Evolutionary conservation across 1,140 invertebrate species (phyloP).

Genomic region (Pectinophora gossypiella): DNA sequence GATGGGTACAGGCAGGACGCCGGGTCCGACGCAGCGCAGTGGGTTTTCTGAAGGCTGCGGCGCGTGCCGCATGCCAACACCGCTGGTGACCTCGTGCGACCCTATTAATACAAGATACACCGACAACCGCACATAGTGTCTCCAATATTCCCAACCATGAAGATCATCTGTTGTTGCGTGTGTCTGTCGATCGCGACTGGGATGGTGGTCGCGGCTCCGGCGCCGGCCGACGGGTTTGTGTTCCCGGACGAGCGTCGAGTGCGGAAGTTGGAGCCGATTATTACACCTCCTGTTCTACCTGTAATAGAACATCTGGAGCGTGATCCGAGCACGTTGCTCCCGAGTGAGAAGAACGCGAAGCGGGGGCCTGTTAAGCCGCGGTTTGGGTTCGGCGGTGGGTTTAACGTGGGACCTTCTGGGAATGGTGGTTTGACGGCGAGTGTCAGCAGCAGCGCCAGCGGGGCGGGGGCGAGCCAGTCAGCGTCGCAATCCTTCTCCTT

Average conservation of each 20-base stretch:
- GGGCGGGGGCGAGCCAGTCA: slow-evolving; percentile 50
- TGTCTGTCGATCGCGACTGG: slow-evolving; percentile 26
- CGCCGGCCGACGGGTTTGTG: slow-evolving; percentile 39
- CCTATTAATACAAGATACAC: slow-evolving; percentile 69
- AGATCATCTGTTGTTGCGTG: slow-evolving; percentile 42
- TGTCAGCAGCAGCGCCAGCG: slow-evolving; percentile 55
- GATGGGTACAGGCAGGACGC: slow-evolving; percentile 47
- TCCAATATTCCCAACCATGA: slow-evolving; percentile 44
- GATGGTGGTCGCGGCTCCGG: slow-evolving; percentile 31
- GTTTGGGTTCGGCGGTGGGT: slow-evolving; percentile 45
- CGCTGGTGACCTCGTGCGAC: slow-evolving; percentile 56
- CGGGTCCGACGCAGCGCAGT: slow-evolving; percentile 49
- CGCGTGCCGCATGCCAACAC: slow-evolving; percentile 69
- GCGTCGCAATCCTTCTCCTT: slow-evolving; percentile 65
- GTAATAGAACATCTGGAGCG: slow-evolving; percentile 62
- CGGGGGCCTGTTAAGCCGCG: slow-evolving; percentile 34
- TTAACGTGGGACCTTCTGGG: slow-evolving; percentile 47
- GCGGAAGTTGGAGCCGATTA: slow-evolving; percentile 55
- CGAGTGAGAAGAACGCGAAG: slow-evolving; percentile 31
- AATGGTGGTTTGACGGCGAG: slow-evolving; percentile 55
- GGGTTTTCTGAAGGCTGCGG: slow-evolving; percentile 72
- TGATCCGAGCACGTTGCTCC: slow-evolving; percentile 58
- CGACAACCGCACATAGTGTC: slow-evolving; percentile 46
- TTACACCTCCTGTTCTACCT: slow-evolving; percentile 61
- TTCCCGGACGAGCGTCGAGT: slow-evolving; percentile 51